Conservation (phyloP, 2,888 invertebrate genomes). For the Macaria liturata region DNA sequence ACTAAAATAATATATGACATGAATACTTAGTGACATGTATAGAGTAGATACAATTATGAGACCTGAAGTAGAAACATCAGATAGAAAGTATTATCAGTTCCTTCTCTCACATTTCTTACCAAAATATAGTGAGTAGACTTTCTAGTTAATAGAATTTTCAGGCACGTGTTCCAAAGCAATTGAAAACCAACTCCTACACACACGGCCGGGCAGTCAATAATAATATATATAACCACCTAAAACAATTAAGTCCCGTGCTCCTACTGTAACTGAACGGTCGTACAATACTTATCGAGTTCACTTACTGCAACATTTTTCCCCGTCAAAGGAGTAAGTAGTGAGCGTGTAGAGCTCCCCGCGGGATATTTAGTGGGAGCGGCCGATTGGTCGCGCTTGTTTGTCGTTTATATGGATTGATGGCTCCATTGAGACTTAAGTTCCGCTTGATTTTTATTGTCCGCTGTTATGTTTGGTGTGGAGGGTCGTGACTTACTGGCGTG, state of each 20-base stretch:
- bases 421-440: conserved; percentile 22
- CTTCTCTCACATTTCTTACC: no score
- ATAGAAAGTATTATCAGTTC: no score
- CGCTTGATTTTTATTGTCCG: conserved; percentile 28
- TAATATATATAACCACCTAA: no score
- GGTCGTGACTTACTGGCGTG: background rate
- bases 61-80: no score
- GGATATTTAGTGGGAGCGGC: conserved; percentile 47
- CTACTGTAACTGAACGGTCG: background rate
- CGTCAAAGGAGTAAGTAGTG: conserved; percentile 15
- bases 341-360: conserved; percentile 41
- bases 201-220: no score
- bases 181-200: no score
- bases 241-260: background rate
- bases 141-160: no score
- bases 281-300: conserved; percentile 1
- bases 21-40: no score
- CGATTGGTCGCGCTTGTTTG: conserved; percentile 31
- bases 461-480: conserved; percentile 10
- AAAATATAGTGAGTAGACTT: no score
- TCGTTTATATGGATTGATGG: conserved; percentile 35
- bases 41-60: no score
- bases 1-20: no score
- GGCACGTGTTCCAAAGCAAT: no score
- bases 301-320: conserved; percentile 11